Percentiles rank a stretch among this genome's conserved stretches.
phyloP scores from a whole-genome alignment of 2,113 vertebrate genomes.

The Typhlomys cinereus region DNA sequence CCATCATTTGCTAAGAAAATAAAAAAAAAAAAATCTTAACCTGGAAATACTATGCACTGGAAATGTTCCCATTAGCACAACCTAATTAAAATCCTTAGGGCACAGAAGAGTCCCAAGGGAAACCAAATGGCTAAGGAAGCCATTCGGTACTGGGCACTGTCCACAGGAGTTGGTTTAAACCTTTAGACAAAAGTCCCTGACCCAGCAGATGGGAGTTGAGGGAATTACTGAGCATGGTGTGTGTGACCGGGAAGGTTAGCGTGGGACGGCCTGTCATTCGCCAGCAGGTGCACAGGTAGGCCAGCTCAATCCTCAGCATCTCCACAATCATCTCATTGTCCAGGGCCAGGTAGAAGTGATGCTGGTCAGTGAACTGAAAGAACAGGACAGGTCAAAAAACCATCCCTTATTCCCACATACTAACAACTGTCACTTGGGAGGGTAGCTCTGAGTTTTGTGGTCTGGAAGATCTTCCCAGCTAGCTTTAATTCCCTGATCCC shows the following conservation, averaged over 20 bases:
- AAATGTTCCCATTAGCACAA: constrained; percentile 28
- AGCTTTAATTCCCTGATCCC: neutral
- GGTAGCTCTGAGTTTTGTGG: neutral
- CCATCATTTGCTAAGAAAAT: constrained; percentile 91
- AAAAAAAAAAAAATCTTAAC: constrained; percentile 22
- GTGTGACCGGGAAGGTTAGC: constrained; percentile 95
- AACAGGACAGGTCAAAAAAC: neutral
- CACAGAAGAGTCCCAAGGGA: constrained; percentile 28
- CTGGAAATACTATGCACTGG: neutral
- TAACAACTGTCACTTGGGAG: neutral
- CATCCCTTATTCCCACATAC: neutral
- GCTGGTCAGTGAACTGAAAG: constrained; percentile 95
- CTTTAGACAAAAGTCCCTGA: constrained; percentile 4
- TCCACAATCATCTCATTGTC: constrained; percentile 99
- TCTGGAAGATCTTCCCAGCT: constrained; percentile 1
- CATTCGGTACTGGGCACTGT: neutral
- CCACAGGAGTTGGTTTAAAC: neutral
- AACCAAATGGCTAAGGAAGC: constrained; percentile 3
- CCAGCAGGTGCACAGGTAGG: constrained; percentile 97
- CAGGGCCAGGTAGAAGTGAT: constrained; percentile 98
- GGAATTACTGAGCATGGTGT: constrained; percentile 93
- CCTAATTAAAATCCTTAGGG: constrained; percentile 44
- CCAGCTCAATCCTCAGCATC: constrained; percentile 95
- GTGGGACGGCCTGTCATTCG: constrained; percentile 98
- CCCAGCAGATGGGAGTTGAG: neutral